Evolutionary conservation across 2,888 invertebrate species (phyloP).

Genomic region (Bibio marci): DNA sequence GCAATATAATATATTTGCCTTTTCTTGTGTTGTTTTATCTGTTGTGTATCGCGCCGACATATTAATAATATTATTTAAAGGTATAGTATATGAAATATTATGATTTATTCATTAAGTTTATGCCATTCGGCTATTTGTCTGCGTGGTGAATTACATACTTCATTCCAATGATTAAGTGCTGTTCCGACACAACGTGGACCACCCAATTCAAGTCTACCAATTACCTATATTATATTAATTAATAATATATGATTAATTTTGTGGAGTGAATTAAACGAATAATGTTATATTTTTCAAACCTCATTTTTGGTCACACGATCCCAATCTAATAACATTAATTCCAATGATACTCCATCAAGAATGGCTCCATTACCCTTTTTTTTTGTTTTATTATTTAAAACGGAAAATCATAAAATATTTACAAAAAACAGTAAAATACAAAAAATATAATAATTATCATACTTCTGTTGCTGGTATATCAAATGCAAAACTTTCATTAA

Average conservation of each 20-base stretch:
- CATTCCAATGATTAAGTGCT: conserved; percentile 90
- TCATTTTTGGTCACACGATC: conserved; percentile 98
- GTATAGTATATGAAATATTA: too few relatives aligned
- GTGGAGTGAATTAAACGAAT: too few relatives aligned
- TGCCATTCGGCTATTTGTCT: conserved; percentile 99
- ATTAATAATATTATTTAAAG: too few relatives aligned
- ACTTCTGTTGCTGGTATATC: conserved; percentile 71
- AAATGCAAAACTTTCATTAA: conserved; percentile 97
- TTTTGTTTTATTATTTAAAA: too few relatives aligned
- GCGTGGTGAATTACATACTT: conserved; percentile 90
- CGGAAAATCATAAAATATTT: neutral
- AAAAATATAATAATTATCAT: conserved; percentile 3
- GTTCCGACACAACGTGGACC: conserved; percentile 62
- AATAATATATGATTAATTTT: neutral
- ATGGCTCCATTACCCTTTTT: conserved; percentile 26
- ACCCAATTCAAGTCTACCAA: conserved; percentile 87
- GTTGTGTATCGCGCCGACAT: too few relatives aligned
- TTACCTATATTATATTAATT: conserved; percentile 45
- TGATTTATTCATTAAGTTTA: conserved; percentile 88
- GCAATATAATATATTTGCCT: too few relatives aligned
- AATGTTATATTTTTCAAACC: too few relatives aligned
- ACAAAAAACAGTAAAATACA: neutral
- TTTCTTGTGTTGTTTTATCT: too few relatives aligned
- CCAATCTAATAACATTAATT: conserved; percentile 62
- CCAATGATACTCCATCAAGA: conserved; percentile 28